Percentiles rank a stretch among this genome's conserved stretches.
Conservation (phyloP, 1,140 invertebrate species). For the Pentalonia nigronervosa region DNA sequence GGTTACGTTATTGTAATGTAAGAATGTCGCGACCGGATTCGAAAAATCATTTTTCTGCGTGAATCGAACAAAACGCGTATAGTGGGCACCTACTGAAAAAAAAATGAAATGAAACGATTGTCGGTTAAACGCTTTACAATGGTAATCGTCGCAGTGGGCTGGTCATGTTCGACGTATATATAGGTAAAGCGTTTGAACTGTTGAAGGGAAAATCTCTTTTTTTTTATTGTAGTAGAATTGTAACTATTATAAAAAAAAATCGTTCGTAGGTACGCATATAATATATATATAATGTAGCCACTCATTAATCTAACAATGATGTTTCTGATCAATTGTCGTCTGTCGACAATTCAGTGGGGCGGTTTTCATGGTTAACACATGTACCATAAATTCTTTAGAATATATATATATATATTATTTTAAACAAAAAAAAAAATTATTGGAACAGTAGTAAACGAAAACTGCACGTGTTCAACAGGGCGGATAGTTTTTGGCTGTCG, state of each 20-base stretch:
- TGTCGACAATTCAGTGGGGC: slow-evolving; percentile 39
- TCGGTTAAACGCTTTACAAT: slow-evolving; percentile 55
- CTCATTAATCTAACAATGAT: slow-evolving; percentile 50
- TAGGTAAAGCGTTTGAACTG: slow-evolving; percentile 36
- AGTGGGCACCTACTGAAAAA: background rate
- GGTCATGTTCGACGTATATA: background rate
- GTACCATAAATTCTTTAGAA: slow-evolving; percentile 28
- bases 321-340: slow-evolving; percentile 49
- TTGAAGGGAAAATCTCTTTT: slow-evolving; percentile 38
- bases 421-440: slow-evolving; percentile 33
- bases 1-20: slow-evolving; percentile 26
- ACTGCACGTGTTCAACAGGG: slow-evolving; percentile 3
- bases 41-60: slow-evolving; percentile 41
- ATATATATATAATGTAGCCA: slow-evolving; percentile 6
- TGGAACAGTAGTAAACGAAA: background rate
- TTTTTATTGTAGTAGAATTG: slow-evolving; percentile 13
- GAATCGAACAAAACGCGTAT: slow-evolving; percentile 16
- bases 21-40: slow-evolving; percentile 31
- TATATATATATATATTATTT: slow-evolving; percentile 5
- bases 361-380: slow-evolving; percentile 26
- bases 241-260: slow-evolving; percentile 15
- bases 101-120: slow-evolving; percentile 42
- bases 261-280: slow-evolving; percentile 18
- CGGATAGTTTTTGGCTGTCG: background rate
- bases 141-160: slow-evolving; percentile 27